Conservation (phyloP, 2,888 invertebrate species). For the Blera fallax region DNA sequence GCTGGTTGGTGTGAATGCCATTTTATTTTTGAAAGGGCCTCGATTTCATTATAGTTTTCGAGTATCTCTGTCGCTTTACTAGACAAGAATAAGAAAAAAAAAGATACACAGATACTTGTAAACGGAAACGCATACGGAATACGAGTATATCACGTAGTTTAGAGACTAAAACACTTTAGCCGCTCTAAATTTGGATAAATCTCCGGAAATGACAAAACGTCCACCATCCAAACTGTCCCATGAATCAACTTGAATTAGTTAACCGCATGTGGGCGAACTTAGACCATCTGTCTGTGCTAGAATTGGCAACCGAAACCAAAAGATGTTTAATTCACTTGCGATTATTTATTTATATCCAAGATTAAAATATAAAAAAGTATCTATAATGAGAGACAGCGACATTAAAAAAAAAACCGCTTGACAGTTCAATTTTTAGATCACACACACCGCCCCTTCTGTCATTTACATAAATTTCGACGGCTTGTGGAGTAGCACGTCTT, state of each 20-base stretch:
- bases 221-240: slow-evolving; percentile 28
- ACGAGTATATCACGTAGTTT: background rate
- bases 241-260: slow-evolving; percentile 40
- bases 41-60: slow-evolving; percentile 7
- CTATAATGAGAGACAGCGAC: background rate
- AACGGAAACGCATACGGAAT: background rate
- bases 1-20: slow-evolving; percentile 39
- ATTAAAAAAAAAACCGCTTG: background rate
- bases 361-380: background rate
- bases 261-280: slow-evolving; percentile 39
- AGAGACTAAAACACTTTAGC: background rate
- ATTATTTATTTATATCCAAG: background rate
- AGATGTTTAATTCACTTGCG: background rate
- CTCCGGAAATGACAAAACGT: slow-evolving; percentile 31
- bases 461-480: slow-evolving; percentile 35
- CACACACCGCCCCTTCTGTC: slow-evolving; percentile 18
- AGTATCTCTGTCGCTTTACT: background rate
- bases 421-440: slow-evolving; percentile 29
- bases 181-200: slow-evolving; percentile 18
- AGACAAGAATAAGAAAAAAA: slow-evolving; percentile 6
- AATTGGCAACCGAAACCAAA: slow-evolving; percentile 47
- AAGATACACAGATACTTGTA: background rate
- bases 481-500: background rate
- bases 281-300: slow-evolving; percentile 46
- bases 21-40: slow-evolving; percentile 48